Base-by-base conservation (phyloP, 92 coral and sea anemone genomes). In the Actinostola sp. region DNA sequence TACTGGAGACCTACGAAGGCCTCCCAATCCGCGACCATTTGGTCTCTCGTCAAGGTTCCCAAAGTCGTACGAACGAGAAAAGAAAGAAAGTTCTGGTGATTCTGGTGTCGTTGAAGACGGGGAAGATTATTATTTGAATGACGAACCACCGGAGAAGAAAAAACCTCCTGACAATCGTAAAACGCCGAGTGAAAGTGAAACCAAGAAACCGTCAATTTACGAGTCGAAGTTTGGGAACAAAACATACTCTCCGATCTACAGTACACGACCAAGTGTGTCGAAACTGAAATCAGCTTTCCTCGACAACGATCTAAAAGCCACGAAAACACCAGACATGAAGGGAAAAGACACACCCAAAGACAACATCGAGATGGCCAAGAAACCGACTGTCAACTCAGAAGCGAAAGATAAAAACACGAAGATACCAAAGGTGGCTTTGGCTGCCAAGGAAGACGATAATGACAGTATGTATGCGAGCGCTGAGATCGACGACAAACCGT, bases 11-110 rank as follows among this genome's bases (percentile, higher is more conserved):
- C 56, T 62, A 1, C 69, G 81, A 36, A 27, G 75, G 23, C 79
- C 75, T 13, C 52, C 76, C 1, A 70, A 64, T 44, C 71, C 82
- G 0, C 66, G 76, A 60, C 77, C 81, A 24, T 67, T 70, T 61
- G 88, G 72, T 27, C 71, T 82, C 41, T 51, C 76, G 52, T 46
- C 68, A 12, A 67, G 63, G 51, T 66, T 26, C 17, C 69, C 82
- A 45, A 75, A 31, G 24, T 17, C 51, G 5, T 39, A 74, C 13
- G 67, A 66, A 4, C 71, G 58, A 25, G 88, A 76, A 28, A 72
- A 48, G 41, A 82, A 82, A 62, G 92, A 86, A 66, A 86, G 80
- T 1, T 86, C 92, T 23, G 92, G 84, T 0, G 92, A 86, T 60
- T 86, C 92, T n/a, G 92, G 92, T 34, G 88, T 82, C 32, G 83